These are phyloP conservation scores for Allochrocebus solatus DNA, from an alignment of 2,797 vertebrate species.

Conservation along the genomic window DNA sequence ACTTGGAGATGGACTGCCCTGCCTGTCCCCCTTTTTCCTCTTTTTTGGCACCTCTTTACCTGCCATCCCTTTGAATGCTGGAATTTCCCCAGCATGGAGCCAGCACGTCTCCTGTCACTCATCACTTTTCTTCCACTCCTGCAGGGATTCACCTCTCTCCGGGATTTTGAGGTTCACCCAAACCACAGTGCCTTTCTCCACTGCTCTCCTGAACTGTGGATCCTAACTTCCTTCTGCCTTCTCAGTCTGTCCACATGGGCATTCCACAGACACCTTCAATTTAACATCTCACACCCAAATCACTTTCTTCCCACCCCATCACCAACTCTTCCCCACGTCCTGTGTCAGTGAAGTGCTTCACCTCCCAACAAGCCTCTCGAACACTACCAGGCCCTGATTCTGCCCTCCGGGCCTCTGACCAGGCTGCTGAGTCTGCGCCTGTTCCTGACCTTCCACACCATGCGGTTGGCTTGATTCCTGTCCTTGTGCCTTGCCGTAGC, in stretches of 20 bases:
- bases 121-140: neutral
- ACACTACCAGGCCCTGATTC: neutral
- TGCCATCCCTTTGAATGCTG: neutral
- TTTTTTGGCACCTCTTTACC: neutral
- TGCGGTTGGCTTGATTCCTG: neutral
- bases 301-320: neutral
- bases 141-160: neutral
- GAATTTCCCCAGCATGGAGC: neutral
- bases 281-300: neutral
- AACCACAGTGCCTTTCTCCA: neutral
- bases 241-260: neutral
- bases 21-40: neutral
- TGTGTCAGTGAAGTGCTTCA: neutral
- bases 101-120: neutral
- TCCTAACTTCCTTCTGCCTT: neutral
- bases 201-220: neutral
- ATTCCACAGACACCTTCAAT: neutral
- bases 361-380: too few species aligned
- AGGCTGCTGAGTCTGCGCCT: neutral
- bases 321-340: neutral
- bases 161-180: neutral
- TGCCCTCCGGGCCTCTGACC: neutral
- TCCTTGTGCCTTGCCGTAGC: neutral
- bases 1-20: neutral
- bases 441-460: neutral